Evolutionary conservation across 2,797 vertebrate genomes (phyloP).

Genomic region (Poecilia velifera): DNA sequence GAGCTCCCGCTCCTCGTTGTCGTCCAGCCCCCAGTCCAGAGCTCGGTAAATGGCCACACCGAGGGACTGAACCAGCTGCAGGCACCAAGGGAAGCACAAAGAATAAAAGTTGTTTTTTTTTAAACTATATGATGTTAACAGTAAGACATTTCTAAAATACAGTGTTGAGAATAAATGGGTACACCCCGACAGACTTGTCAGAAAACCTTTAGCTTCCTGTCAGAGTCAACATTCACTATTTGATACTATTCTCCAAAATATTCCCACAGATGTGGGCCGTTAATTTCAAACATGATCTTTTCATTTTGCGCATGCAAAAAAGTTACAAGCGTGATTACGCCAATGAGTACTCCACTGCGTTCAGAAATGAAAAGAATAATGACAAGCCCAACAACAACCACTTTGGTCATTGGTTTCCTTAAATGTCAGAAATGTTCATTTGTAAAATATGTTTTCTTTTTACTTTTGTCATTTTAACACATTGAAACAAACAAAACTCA

Average conservation of each 20-base stretch:
- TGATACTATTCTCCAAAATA: neutral
- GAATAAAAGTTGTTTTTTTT: neutral
- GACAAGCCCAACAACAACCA: neutral
- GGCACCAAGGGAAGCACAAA: neutral
- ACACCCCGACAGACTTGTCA: neutral
- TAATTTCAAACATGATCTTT: neutral
- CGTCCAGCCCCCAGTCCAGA: slow-evolving; percentile 95
- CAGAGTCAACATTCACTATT: neutral
- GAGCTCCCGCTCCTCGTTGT: slow-evolving; percentile 93
- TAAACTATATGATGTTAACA: neutral
- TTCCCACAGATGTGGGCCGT: neutral
- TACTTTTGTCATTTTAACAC: neutral
- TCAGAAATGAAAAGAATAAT: neutral
- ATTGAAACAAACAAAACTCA: neutral
- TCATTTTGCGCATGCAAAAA: neutral
- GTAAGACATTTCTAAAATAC: neutral
- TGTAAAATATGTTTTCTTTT: neutral
- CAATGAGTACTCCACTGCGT: neutral
- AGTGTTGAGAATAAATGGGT: neutral
- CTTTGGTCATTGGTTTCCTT: neutral
- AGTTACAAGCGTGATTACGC: too few species aligned
- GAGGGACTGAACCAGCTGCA: slow-evolving; percentile 91
- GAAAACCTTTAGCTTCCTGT: neutral
- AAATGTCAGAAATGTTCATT: neutral
- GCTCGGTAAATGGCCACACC: slow-evolving; percentile 94